A percentile compares a stretch with the other conserved stretches of the same genome.
These are phyloP conservation scores for Melanaphis sacchari DNA, from an alignment of 1,140 invertebrate genomes.

Conservation along the genomic window DNA sequence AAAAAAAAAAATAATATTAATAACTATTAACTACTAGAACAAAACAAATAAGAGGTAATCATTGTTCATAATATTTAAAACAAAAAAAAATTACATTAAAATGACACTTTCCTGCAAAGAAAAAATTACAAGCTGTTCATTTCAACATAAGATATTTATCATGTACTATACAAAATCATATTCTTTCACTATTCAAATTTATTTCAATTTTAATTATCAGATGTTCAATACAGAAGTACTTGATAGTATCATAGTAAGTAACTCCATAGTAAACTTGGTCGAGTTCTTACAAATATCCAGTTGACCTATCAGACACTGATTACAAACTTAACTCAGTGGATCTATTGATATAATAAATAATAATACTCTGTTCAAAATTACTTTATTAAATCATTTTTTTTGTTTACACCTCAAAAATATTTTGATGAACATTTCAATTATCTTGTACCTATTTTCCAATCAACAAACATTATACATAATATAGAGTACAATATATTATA, in stretches of 20 bases:
- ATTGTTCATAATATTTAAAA: too few species aligned
- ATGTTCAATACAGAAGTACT: too few species aligned
- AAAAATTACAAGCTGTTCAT: background rate
- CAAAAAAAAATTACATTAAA: background rate
- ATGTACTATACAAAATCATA: too few species aligned
- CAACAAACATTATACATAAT: background rate
- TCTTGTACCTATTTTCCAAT: background rate
- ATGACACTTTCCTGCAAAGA: background rate
- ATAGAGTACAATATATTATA: background rate
- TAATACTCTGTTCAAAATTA: background rate
- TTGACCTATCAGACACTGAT: too few species aligned
- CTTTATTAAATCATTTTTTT: slow-evolving; percentile 19
- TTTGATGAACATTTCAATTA: background rate
- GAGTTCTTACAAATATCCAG: background rate
- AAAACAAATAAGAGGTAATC: too few species aligned
- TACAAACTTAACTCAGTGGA: background rate
- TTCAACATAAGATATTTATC: background rate
- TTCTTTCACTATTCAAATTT: too few species aligned
- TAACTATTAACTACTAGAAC: too few species aligned
- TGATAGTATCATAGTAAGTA: background rate
- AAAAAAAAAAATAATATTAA: too few species aligned
- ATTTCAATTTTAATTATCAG: too few species aligned
- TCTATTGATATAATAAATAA: background rate
- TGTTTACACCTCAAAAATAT: background rate
- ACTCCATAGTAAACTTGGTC: background rate